Conservation (phyloP, 2,888 invertebrate species). For the Hirtodrosophila duncani region DNA sequence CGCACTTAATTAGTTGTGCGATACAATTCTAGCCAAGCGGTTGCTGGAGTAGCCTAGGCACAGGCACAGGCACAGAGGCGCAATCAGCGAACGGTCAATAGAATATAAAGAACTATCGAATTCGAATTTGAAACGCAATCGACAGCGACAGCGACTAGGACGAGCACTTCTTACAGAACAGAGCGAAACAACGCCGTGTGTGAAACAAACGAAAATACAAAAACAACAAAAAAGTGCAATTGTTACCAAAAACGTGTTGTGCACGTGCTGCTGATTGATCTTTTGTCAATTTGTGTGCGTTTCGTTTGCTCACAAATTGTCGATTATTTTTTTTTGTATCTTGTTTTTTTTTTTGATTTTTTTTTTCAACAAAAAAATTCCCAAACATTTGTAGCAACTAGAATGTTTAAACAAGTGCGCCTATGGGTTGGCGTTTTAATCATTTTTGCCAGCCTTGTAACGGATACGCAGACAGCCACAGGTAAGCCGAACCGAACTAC, state of each 20-base stretch:
- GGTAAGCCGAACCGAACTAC: slow-evolving; percentile 33
- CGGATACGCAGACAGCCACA: slow-evolving; percentile 51
- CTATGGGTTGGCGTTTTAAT: slow-evolving; percentile 46
- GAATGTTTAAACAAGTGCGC: slow-evolving; percentile 47
- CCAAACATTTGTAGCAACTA: slow-evolving; percentile 3
- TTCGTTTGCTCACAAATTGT: too few species aligned
- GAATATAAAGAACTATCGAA: background rate
- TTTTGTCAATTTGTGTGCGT: background rate
- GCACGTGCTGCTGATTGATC: background rate
- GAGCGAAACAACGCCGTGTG: slow-evolving; percentile 38
- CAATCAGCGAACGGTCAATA: slow-evolving; percentile 1
- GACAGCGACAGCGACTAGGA: too few species aligned
- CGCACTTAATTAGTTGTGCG: slow-evolving; percentile 71
- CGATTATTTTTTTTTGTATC: slow-evolving; percentile 6
- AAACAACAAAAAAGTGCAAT: slow-evolving; percentile 1
- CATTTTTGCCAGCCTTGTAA: slow-evolving; percentile 40
- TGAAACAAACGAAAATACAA: background rate
- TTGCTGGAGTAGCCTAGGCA: slow-evolving; percentile 31
- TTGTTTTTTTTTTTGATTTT: slow-evolving; percentile 21
- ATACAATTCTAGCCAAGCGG: slow-evolving; percentile 72
- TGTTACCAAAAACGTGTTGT: slow-evolving; percentile 2
- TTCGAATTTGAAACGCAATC: slow-evolving; percentile 7
- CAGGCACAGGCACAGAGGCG: background rate
- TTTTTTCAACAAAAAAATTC: slow-evolving; percentile 1
- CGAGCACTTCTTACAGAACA: too few species aligned